phyloP scores from a whole-genome alignment of 2,888 invertebrate genomes.

The Aspidiotus destructor region DNA sequence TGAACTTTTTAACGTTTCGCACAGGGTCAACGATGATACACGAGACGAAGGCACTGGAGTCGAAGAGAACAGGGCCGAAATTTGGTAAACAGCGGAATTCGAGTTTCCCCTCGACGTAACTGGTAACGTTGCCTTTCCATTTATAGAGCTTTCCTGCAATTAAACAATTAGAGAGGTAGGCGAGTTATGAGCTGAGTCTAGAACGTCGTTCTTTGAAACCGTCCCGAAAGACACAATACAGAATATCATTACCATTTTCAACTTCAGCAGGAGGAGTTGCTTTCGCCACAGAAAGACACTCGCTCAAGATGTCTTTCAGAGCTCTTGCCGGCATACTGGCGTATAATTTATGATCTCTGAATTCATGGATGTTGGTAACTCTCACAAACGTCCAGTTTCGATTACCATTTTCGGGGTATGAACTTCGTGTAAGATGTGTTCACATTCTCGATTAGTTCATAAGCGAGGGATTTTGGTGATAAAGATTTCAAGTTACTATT shows the following conservation, averaged over 20 bases:
- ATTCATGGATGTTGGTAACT: too few species aligned
- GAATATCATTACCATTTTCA: not conserved
- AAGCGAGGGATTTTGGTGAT: too few species aligned
- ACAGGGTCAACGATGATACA: conserved; percentile 18
- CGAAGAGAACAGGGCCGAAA: conserved; percentile 2
- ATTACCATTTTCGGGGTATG: too few species aligned
- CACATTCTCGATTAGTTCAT: too few species aligned
- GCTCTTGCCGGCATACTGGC: not conserved
- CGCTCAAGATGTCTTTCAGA: not conserved
- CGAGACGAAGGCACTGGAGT: not conserved
- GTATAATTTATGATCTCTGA: too few species aligned
- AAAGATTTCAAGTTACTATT: too few species aligned
- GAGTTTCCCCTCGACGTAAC: not conserved
- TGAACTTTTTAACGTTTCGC: not conserved
- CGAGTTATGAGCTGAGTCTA: not conserved
- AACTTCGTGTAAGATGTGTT: too few species aligned
- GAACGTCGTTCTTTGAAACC: not conserved
- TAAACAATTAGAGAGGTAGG: not conserved
- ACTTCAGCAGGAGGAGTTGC: not conserved
- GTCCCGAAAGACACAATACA: not conserved
- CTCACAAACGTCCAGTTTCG: too few species aligned
- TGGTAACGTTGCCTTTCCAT: conserved; percentile 16
- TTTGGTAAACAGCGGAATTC: not conserved
- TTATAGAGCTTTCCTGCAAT: conserved; percentile 13
- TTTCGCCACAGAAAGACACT: conserved; percentile 9